phyloP scores from a whole-genome alignment of 2,888 invertebrate species.

The Himalopsyche anomala region DNA sequence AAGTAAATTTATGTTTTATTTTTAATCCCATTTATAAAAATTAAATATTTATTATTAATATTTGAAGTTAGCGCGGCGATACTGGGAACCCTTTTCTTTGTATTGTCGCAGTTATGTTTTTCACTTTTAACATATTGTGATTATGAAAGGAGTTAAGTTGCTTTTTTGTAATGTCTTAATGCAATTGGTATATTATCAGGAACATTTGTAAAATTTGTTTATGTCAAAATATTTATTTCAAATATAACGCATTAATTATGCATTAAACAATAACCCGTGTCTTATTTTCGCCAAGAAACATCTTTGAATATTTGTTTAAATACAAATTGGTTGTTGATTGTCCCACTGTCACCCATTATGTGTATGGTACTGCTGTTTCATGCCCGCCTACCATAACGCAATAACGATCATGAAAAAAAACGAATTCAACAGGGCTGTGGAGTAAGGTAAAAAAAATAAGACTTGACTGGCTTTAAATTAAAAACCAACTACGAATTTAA shows the following conservation, averaged over 20 bases:
- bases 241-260: slow-evolving; percentile 41
- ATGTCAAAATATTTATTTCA: slow-evolving; percentile 47
- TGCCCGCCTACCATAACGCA: no score
- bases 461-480: no score
- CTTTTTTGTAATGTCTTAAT: slow-evolving; percentile 33
- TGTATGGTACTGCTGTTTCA: no score
- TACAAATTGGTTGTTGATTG: no score
- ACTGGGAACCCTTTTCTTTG: neutral
- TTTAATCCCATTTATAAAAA: slow-evolving; percentile 26
- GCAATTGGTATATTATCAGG: slow-evolving; percentile 37
- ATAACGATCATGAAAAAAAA: no score
- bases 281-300: neutral
- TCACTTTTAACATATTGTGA: neutral
- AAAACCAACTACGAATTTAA: no score
- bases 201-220: slow-evolving; percentile 38
- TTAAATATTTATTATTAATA: slow-evolving; percentile 2
- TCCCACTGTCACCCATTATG: no score
- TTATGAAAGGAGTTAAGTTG: slow-evolving; percentile 12
- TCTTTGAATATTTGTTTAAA: no score
- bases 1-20: slow-evolving; percentile 32
- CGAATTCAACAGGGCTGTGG: no score
- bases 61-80: neutral
- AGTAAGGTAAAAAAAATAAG: no score
- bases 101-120: neutral
- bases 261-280: slow-evolving; percentile 12